Evolutionary conservation across 2,888 invertebrate genomes (phyloP).

Genomic region (Temnothorax rugatulus): DNA sequence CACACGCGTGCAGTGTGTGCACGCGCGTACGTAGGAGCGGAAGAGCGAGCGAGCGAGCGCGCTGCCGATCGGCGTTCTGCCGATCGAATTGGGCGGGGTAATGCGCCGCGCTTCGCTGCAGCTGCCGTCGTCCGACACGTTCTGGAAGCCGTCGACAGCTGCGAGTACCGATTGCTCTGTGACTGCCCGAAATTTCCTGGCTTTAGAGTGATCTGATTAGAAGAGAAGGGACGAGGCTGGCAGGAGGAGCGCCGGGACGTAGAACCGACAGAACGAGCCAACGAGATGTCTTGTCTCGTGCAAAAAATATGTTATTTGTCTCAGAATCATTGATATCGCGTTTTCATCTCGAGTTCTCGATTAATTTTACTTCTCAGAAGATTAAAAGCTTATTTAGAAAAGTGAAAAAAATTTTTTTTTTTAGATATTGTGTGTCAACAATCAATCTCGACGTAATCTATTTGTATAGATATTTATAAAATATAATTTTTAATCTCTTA

Average conservation of each 20-base stretch:
- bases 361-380: not conserved
- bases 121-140: conserved; percentile 15
- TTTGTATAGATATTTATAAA: not conserved
- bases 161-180: conserved; percentile 9
- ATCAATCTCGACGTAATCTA: not conserved
- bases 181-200: not conserved
- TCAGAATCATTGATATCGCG: not conserved
- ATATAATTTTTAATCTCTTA: conserved; percentile 13
- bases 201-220: not conserved
- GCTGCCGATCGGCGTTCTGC: conserved; percentile 5
- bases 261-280: not conserved
- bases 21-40: not conserved
- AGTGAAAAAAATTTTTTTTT: not conserved
- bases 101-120: conserved; percentile 11
- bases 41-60: not conserved
- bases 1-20: not conserved
- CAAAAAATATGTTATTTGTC: not conserved
- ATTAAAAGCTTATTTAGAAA: not conserved
- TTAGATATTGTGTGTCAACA: not conserved
- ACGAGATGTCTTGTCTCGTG: not conserved
- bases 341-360: conserved; percentile 13
- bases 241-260: not conserved
- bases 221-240: not conserved
- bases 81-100: conserved; percentile 45
- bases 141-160: conserved; percentile 41